A percentile compares a stretch with the other conserved stretches of the same genome.
phyloP scores from a whole-genome alignment of 2,888 invertebrate genomes.

The Heliconius ismenius region DNA sequence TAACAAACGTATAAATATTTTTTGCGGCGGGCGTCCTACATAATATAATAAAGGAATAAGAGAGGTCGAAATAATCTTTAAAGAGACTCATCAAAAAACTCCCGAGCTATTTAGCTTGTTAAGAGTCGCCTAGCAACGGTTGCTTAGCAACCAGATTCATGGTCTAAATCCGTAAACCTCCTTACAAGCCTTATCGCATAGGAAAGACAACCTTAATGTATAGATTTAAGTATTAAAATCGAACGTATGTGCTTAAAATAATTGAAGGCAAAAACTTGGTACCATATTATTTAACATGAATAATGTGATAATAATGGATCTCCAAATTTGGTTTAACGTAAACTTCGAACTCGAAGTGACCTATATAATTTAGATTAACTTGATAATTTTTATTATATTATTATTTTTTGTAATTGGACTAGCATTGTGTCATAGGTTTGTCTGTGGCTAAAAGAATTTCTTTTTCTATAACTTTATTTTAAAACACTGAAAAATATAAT shows the following conservation, averaged over 20 bases:
- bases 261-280: slow-evolving; percentile 22
- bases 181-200: not conserved
- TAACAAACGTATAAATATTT: not conserved
- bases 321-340: not conserved
- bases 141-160: slow-evolving; percentile 45
- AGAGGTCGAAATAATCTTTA: slow-evolving; percentile 17
- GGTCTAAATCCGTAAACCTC: slow-evolving; percentile 32
- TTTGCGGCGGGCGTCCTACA: not conserved
- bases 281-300: slow-evolving; percentile 13
- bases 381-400: not conserved
- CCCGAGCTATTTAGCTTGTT: slow-evolving; percentile 37
- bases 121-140: slow-evolving; percentile 55
- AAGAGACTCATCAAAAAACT: slow-evolving; percentile 31
- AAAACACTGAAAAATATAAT: too few relatives aligned
- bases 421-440: not conserved
- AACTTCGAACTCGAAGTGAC: not conserved
- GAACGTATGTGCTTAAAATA: slow-evolving; percentile 2
- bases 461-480: too few relatives aligned
- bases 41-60: not conserved
- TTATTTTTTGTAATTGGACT: not conserved
- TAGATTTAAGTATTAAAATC: not conserved
- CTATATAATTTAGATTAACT: not conserved
- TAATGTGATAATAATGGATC: slow-evolving; percentile 15
- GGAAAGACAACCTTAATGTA: not conserved
- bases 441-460: not conserved